phyloP scores from a whole-genome alignment of 2,113 vertebrate genomes.

The Tachysurus fulvidraco region DNA sequence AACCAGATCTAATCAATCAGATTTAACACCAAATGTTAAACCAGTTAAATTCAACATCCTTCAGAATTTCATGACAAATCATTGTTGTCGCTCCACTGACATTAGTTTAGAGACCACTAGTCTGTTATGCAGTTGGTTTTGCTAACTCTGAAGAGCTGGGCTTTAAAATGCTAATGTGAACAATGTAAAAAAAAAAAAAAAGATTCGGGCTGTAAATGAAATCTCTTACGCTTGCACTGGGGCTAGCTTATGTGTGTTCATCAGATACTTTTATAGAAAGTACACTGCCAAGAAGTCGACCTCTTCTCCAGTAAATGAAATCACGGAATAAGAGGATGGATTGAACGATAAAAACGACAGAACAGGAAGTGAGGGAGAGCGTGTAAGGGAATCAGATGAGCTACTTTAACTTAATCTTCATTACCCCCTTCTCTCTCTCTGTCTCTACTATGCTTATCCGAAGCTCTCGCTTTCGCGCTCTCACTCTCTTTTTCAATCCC shows the following conservation, averaged over 20 bases:
- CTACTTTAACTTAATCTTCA: neutral
- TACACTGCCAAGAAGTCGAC: neutral
- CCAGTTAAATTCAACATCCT: neutral
- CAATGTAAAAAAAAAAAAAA: neutral
- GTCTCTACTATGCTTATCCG: neutral
- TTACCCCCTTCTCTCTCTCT: neutral
- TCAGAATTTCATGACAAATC: neutral
- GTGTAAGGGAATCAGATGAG: conserved; percentile 11
- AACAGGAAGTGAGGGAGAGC: neutral
- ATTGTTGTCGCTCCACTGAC: neutral
- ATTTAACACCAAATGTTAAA: neutral
- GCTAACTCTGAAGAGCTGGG: neutral
- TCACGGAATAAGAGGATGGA: neutral
- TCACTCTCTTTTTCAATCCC: neutral
- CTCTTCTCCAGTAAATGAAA: conserved; percentile 12
- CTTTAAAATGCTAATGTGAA: neutral
- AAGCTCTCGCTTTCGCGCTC: neutral
- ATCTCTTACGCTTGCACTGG: neutral
- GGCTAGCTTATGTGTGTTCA: neutral
- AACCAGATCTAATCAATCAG: neutral
- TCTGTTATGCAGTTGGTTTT: neutral
- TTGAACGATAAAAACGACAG: neutral
- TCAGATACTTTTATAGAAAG: neutral
- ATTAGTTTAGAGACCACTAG: neutral
- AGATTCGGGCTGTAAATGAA: neutral